These are phyloP conservation scores for Meloidogyne exigua DNA, from an alignment of 1,140 invertebrate genomes.

Conservation along the genomic window DNA sequence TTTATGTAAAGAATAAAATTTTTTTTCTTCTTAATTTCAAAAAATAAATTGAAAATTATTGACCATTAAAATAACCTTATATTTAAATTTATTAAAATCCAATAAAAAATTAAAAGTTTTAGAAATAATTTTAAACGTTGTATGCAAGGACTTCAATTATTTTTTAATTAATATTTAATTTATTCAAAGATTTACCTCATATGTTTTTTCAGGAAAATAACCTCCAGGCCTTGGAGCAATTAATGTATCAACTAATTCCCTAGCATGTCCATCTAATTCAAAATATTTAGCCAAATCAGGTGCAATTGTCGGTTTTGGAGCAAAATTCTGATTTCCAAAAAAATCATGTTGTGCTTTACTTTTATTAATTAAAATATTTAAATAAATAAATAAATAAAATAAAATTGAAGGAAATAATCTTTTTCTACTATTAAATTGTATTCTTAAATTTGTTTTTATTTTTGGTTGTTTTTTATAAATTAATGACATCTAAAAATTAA, in stretches of 20 bases:
- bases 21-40: too few relatives aligned
- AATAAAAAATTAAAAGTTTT: too few relatives aligned
- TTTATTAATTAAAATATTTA: not conserved
- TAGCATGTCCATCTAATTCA: conserved; percentile 62
- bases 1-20: too few relatives aligned
- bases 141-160: too few relatives aligned
- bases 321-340: conserved; percentile 38
- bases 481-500: too few relatives aligned
- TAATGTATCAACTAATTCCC: conserved; percentile 58
- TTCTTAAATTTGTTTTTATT: not conserved
- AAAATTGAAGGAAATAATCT: not conserved
- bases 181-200: conserved; percentile 43
- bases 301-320: conserved; percentile 58
- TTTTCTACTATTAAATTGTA: not conserved
- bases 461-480: too few relatives aligned
- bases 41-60: too few relatives aligned
- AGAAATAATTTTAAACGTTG: too few relatives aligned
- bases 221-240: conserved; percentile 60
- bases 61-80: too few relatives aligned
- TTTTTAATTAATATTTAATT: too few relatives aligned
- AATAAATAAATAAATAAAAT: not conserved
- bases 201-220: conserved; percentile 63
- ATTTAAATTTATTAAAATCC: too few relatives aligned
- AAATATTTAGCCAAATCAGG: conserved; percentile 60
- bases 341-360: not conserved